These are phyloP conservation scores for Ptychoptera contaminata DNA, from an alignment of 2,888 invertebrate genomes.

Conservation along the genomic window DNA sequence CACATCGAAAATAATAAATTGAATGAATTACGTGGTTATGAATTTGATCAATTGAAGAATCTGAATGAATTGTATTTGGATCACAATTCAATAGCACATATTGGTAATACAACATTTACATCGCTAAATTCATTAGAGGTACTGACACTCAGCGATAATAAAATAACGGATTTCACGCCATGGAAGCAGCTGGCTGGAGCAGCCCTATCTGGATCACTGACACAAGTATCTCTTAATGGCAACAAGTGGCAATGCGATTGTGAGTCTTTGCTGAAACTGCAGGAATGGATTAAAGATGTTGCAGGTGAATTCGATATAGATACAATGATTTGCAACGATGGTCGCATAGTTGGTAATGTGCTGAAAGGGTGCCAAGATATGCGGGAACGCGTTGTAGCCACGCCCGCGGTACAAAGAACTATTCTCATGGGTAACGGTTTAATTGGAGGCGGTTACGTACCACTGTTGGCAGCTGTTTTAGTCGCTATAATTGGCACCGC, in stretches of 20 bases:
- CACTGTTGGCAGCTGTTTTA: constrained; percentile 55
- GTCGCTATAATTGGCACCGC: constrained; percentile 56
- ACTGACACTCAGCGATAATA: constrained; percentile 60
- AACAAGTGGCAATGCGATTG: constrained; percentile 77
- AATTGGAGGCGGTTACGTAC: constrained; percentile 47
- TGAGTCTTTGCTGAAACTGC: constrained; percentile 48
- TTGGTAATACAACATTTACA: constrained; percentile 62
- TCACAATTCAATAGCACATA: constrained; percentile 55
- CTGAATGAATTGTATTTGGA: constrained; percentile 61
- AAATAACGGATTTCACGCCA: constrained; percentile 59
- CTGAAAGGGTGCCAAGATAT: constrained; percentile 8
- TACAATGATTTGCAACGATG: constrained; percentile 36
- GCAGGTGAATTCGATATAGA: constrained; percentile 34
- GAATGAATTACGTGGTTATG: constrained; percentile 54
- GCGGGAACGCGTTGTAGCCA: constrained; percentile 34
- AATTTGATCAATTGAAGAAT: constrained; percentile 59
- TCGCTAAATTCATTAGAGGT: constrained; percentile 55
- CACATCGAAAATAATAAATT: constrained; percentile 64
- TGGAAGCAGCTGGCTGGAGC: constrained; percentile 46
- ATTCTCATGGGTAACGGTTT: constrained; percentile 27
- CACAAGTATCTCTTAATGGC: constrained; percentile 54
- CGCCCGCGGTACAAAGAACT: constrained; percentile 29
- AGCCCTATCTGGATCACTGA: constrained; percentile 35
- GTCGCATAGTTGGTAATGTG: constrained; percentile 14
- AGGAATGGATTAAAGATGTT: constrained; percentile 53